Evolutionary conservation across 2,888 invertebrate species (phyloP), one percentile per base, ranked within the genome.

Genomic region (Aethes cnicana): DNA sequence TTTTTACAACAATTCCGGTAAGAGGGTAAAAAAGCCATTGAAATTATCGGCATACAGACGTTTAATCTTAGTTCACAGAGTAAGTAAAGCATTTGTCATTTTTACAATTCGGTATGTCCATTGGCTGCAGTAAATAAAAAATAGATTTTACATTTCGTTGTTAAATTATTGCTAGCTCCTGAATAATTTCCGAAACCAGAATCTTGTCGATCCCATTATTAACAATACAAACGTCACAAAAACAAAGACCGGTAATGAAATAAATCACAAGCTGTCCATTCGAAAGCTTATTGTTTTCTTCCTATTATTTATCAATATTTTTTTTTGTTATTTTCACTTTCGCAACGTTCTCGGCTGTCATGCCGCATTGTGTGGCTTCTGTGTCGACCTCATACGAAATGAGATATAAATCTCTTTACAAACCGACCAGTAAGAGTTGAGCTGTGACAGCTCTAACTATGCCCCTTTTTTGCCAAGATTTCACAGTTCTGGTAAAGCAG

Each of bases 351-450:
- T n/a, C n/a, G n/a, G n/a, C 47, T 53, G 50, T 50, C 50, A 50
- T 37, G 30, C 50, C 43, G 43, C 35, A 55, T 58, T 59, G 56
- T 59, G 55, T 30, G 50, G 25, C 54, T 43, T 53, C 41, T 60
- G 59, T 61, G 60, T 63, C 39, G 55, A 55, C 43, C 61, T 63
- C 60, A 62, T 61, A 59, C 55, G 55, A 59, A 63, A 64, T 61
- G 59, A 62, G 63, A 66, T 63, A 66, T 63, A 62, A 66, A 62
- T 61, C 62, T 63, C 57, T 56, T 60, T 59, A 56, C 36, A 43
- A 55, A 55, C 26, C 55, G 43, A 35, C 63, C 62, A 57, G 16
- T 12, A 4, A 54, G 53, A 16, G 14, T 26, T 36, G 61, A 57
- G 12, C 59, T 44, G 23, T 50, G 50, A 44, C 36, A 50, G 36